phyloP scores from a whole-genome alignment of 2,888 invertebrate genomes.

The Rhagonycha lutea region DNA sequence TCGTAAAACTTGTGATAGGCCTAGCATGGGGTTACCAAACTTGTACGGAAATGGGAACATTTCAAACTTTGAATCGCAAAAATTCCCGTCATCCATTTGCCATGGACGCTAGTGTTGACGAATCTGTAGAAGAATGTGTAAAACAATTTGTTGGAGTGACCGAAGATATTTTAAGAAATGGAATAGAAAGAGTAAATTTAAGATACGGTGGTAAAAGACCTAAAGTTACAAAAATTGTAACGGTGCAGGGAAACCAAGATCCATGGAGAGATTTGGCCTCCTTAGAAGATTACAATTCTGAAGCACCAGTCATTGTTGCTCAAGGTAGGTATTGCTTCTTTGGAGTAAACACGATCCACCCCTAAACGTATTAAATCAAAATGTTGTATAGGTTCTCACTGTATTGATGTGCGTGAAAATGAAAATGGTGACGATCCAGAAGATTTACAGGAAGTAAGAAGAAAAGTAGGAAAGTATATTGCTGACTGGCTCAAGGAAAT shows the following conservation, averaged over 20 bases:
- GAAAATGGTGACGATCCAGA: not conserved
- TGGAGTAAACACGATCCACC: too few species aligned
- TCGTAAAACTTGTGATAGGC: not conserved
- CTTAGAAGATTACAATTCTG: conserved; percentile 14
- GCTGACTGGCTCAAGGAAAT: not conserved
- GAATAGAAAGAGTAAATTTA: not conserved
- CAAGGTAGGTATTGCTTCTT: conserved; percentile 1
- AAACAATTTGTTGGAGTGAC: not conserved
- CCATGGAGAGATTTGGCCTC: conserved; percentile 16
- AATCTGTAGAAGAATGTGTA: not conserved
- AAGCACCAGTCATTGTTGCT: conserved; percentile 10
- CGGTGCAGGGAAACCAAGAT: conserved; percentile 14
- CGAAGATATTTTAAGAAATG: not conserved
- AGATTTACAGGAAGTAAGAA: not conserved
- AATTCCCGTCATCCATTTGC: conserved; percentile 2
- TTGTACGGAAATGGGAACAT: conserved; percentile 1
- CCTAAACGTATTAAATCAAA: not conserved
- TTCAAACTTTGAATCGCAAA: not conserved
- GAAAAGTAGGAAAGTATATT: not conserved
- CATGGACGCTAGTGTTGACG: not conserved
- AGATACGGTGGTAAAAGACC: conserved; percentile 14
- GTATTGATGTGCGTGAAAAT: conserved; percentile 5
- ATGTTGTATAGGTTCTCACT: conserved; percentile 9
- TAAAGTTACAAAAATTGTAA: conserved; percentile 9
- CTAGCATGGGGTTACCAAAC: not conserved